phyloP scores from a whole-genome alignment of 2,888 invertebrate genomes.

The Baccha elongata region DNA sequence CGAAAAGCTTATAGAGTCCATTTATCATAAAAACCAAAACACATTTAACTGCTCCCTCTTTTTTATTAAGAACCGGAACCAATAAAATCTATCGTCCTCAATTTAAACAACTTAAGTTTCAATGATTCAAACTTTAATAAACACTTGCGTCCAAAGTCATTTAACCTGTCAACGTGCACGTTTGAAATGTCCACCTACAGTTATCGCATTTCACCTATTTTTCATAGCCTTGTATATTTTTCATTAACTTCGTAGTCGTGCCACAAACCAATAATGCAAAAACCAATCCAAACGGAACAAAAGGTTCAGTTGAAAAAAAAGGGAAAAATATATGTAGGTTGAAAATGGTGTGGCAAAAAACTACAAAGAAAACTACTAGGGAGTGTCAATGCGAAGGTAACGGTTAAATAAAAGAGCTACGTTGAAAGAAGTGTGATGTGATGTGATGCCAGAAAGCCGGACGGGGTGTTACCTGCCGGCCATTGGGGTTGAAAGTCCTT shows the following conservation, averaged over 20 bases:
- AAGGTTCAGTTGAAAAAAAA: neutral
- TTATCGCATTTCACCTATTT: neutral
- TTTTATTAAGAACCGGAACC: conserved; percentile 1
- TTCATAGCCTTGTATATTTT: conserved; percentile 14
- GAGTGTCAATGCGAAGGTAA: conserved; percentile 63
- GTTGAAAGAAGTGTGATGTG: conserved; percentile 7
- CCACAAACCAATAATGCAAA: conserved; percentile 43
- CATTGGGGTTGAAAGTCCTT: conserved; percentile 42
- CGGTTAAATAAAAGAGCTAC: neutral
- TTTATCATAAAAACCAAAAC: conserved; percentile 21
- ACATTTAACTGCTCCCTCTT: conserved; percentile 26
- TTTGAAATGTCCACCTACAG: conserved; percentile 10
- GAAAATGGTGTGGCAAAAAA: conserved; percentile 16
- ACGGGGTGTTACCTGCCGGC: neutral
- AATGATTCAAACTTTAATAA: conserved; percentile 39
- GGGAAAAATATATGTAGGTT: neutral
- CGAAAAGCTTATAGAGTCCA: conserved; percentile 1
- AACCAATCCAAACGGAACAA: conserved; percentile 35
- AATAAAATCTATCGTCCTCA: conserved; percentile 38
- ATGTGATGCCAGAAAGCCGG: neutral
- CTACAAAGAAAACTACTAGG: conserved; percentile 30
- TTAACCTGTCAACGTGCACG: conserved; percentile 50
- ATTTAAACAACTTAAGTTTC: conserved; percentile 9
- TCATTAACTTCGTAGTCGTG: conserved; percentile 30
- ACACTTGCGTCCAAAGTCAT: conserved; percentile 36